Evolutionary conservation across 2,888 invertebrate genomes (phyloP).

Genomic region (Zonitis immaculata): DNA sequence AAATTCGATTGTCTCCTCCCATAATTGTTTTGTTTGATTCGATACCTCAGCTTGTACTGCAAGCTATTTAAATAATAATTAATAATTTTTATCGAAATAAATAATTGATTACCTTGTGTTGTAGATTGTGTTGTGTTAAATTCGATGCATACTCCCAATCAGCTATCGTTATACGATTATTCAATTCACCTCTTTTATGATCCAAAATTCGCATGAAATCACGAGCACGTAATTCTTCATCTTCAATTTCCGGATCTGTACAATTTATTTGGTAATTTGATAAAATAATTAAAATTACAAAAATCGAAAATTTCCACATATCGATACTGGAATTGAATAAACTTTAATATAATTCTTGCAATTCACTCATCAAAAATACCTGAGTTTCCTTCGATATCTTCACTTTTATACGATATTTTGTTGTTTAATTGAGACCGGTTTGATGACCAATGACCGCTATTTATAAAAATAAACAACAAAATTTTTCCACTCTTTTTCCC

Average conservation of each 20-base stretch:
- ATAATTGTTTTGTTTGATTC: slow-evolving; percentile 58
- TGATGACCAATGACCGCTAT: slow-evolving; percentile 18
- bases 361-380: background rate
- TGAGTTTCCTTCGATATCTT: background rate
- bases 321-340: background rate
- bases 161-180: slow-evolving; percentile 58
- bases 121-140: slow-evolving; percentile 67
- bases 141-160: slow-evolving; percentile 75
- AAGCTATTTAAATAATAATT: slow-evolving; percentile 38
- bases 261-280: background rate
- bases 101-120: slow-evolving; percentile 49
- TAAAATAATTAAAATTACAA: background rate
- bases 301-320: background rate
- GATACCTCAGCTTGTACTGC: slow-evolving; percentile 46
- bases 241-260: slow-evolving; percentile 46
- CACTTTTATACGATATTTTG: background rate
- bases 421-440: slow-evolving; percentile 19
- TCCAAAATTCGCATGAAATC: slow-evolving; percentile 61
- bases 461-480: background rate
- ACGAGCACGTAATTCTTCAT: slow-evolving; percentile 56
- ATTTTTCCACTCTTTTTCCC: background rate
- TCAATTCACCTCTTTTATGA: slow-evolving; percentile 55
- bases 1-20: slow-evolving; percentile 49
- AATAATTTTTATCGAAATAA: no score
- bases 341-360: background rate